Percentiles rank a stretch among this genome's conserved stretches.
Conservation (phyloP, 2,888 invertebrate genomes). For the Isotomurus palustris region DNA sequence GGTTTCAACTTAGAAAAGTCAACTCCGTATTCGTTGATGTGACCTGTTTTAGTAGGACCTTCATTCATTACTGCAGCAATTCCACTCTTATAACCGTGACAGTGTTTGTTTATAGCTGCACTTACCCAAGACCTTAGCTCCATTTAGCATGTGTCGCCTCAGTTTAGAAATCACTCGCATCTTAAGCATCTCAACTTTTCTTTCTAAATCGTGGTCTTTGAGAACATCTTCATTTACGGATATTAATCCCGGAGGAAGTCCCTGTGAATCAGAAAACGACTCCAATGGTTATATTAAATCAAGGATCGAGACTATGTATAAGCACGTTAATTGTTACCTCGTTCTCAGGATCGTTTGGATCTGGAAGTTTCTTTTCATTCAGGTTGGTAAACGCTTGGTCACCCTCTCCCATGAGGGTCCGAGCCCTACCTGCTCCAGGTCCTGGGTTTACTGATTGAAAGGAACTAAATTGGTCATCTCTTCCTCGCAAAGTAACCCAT, state of each 20-base stretch:
- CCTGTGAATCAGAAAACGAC: slow-evolving; percentile 5
- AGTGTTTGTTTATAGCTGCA: neutral
- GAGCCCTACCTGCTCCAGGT: slow-evolving; percentile 19
- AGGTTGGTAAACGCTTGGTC: slow-evolving; percentile 24
- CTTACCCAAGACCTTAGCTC: slow-evolving; percentile 41
- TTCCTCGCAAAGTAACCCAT: slow-evolving; percentile 37
- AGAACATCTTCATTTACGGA: slow-evolving; percentile 38
- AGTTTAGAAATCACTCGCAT: slow-evolving; percentile 44
- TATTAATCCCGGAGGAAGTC: slow-evolving; percentile 25
- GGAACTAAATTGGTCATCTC: slow-evolving; percentile 24
- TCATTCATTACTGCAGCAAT: neutral
- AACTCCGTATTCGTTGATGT: slow-evolving; percentile 44
- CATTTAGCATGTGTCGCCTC: slow-evolving; percentile 40
- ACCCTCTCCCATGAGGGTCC: slow-evolving; percentile 28
- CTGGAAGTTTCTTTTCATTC: slow-evolving; percentile 2
- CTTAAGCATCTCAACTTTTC: slow-evolving; percentile 37
- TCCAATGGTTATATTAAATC: no score
- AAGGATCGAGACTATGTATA: no score
- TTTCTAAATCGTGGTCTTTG: slow-evolving; percentile 30
- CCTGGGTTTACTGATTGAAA: slow-evolving; percentile 14
- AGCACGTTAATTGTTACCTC: no score
- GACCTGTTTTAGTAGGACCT: slow-evolving; percentile 24
- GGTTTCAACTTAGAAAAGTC: slow-evolving; percentile 39
- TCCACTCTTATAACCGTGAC: no score
- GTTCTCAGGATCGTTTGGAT: slow-evolving; percentile 1